A percentile compares a stretch with the other conserved stretches of the same genome.
These are phyloP conservation scores for Zenarchopterus dispar DNA, from an alignment of 2,797 vertebrate genomes.

Conservation along the genomic window DNA sequence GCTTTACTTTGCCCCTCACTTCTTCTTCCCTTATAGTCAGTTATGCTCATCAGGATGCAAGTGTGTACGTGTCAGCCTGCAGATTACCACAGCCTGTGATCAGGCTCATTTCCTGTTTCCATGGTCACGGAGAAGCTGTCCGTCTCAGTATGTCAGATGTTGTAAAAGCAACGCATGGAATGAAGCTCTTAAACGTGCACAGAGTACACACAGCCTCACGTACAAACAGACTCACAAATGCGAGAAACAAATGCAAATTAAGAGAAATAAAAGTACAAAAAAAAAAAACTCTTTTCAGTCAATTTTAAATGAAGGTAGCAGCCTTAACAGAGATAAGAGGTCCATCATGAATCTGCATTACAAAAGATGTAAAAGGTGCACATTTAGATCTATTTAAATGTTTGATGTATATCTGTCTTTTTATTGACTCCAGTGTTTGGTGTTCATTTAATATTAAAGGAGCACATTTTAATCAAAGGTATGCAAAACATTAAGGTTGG, in stretches of 20 bases:
- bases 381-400: too few relatives aligned
- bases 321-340: neutral
- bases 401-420: too few relatives aligned
- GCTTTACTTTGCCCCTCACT: conserved; percentile 7
- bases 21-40: conserved; percentile 6
- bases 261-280: too few relatives aligned
- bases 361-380: too few relatives aligned
- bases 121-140: conserved; percentile 72
- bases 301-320: conserved; percentile 8
- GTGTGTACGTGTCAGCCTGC: conserved; percentile 46
- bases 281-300: neutral
- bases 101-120: conserved; percentile 69
- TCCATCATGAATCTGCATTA: too few relatives aligned
- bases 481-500: too few relatives aligned
- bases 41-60: conserved; percentile 42
- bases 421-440: too few relatives aligned
- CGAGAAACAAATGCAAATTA: too few relatives aligned
- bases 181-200: conserved; percentile 28
- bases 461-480: too few relatives aligned
- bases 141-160: conserved; percentile 52
- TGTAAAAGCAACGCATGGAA: conserved; percentile 57
- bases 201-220: conserved; percentile 8
- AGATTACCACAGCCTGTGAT: conserved; percentile 48
- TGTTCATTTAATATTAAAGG: too few relatives aligned
- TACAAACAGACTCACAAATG: neutral